A percentile compares a stretch with the other conserved stretches of the same genome.
These are phyloP conservation scores for Plumapathes pennacea DNA, from an alignment of 92 coral and sea anemone species.

Conservation along the genomic window DNA sequence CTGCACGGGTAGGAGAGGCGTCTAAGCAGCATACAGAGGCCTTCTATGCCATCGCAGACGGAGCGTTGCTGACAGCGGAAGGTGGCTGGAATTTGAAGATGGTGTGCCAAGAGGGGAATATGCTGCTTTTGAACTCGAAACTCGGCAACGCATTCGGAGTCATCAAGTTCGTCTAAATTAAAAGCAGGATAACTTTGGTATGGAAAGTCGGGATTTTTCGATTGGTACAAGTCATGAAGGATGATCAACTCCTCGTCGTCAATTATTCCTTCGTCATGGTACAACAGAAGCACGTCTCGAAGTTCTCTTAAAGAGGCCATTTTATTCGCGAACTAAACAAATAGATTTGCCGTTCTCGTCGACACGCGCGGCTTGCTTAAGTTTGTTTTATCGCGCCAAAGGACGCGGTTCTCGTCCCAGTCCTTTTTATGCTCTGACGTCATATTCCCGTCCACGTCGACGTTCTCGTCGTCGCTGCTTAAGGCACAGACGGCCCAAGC, in stretches of 20 bases:
- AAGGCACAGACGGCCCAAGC: too few relatives aligned
- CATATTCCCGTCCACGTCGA: too few relatives aligned
- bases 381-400: slow-evolving; percentile 2
- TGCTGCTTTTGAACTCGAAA: neutral
- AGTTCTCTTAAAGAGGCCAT: neutral
- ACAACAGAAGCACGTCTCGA: neutral
- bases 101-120: neutral
- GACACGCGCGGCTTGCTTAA: slow-evolving; percentile 1
- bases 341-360: neutral
- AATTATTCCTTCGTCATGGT: slow-evolving; percentile 1
- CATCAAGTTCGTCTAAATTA: slow-evolving; percentile 7
- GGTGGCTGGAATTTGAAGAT: slow-evolving; percentile 3
- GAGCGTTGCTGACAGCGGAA: slow-evolving; percentile 3
- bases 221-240: neutral
- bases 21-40: slow-evolving; percentile 1
- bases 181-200: neutral
- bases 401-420: slow-evolving; percentile 4
- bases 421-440: too few relatives aligned
- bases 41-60: neutral
- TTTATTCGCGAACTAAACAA: too few relatives aligned
- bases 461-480: too few relatives aligned
- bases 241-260: slow-evolving; percentile 1
- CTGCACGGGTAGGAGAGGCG: slow-evolving; percentile 4
- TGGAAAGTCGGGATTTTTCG: slow-evolving; percentile 3
- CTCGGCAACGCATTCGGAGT: too few relatives aligned